Percentiles rank a stretch among this genome's conserved stretches.
Evolutionary conservation across 2,888 invertebrate species (phyloP).

Genomic region (Eucriotettix oculatus): DNA sequence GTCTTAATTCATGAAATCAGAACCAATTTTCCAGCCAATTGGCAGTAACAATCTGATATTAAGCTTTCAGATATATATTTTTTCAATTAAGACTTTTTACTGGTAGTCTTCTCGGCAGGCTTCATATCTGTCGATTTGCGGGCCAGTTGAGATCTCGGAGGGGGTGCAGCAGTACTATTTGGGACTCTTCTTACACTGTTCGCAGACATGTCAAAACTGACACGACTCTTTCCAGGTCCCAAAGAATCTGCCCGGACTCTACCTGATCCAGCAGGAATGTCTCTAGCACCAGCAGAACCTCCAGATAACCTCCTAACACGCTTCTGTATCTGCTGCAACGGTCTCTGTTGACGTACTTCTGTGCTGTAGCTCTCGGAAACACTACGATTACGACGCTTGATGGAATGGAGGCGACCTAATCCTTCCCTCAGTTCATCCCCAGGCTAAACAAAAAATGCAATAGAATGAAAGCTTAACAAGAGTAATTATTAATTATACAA

Average conservation of each 20-base stretch:
- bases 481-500: neutral
- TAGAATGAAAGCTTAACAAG: neutral
- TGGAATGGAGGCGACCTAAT: constrained; percentile 29
- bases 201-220: neutral
- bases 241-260: constrained; percentile 21
- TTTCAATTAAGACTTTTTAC: too few species aligned
- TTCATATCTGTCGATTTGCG: too few species aligned
- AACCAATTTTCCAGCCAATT: too few species aligned
- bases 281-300: constrained; percentile 20
- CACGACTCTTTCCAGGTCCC: neutral
- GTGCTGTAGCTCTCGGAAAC: constrained; percentile 39
- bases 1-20: too few species aligned
- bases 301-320: constrained; percentile 25
- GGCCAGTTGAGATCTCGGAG: too few species aligned
- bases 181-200: too few species aligned
- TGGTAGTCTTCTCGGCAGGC: too few species aligned
- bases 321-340: constrained; percentile 10
- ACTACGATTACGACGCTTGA: constrained; percentile 43
- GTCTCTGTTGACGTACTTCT: constrained; percentile 3
- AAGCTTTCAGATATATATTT: too few species aligned
- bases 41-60: too few species aligned
- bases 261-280: constrained; percentile 24
- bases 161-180: too few species aligned
- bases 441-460: constrained; percentile 4
- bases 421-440: constrained; percentile 20